phyloP scores from a whole-genome alignment of 2,888 invertebrate genomes.

The Polyommatus icarus region DNA sequence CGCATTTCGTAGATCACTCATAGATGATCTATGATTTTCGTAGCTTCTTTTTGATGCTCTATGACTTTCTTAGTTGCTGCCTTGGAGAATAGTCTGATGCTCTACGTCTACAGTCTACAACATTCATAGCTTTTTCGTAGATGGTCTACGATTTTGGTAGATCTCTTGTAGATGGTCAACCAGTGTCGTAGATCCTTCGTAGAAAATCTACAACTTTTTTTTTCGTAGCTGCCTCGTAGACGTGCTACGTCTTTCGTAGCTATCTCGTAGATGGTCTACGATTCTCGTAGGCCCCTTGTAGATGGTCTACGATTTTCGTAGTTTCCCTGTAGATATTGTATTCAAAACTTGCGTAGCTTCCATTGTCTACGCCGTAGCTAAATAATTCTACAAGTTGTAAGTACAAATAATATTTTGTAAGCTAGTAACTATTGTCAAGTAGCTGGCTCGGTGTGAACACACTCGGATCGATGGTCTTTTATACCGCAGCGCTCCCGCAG shows the following conservation, averaged over 20 bases:
- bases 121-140: too few relatives aligned
- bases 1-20: too few relatives aligned
- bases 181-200: not conserved
- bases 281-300: too few relatives aligned
- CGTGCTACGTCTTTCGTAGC: not conserved
- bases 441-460: constrained; percentile 47
- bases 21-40: too few relatives aligned
- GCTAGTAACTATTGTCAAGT: constrained; percentile 38
- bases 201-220: not conserved
- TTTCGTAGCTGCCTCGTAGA: not conserved
- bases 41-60: not conserved
- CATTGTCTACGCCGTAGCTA: too few relatives aligned
- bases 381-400: not conserved
- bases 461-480: constrained; percentile 60
- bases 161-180: not conserved
- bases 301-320: too few relatives aligned
- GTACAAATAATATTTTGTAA: not conserved
- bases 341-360: too few relatives aligned
- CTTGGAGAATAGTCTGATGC: not conserved
- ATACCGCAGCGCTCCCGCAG: constrained; percentile 57
- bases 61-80: not conserved
- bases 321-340: too few relatives aligned
- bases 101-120: too few relatives aligned
- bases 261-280: not conserved
- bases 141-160: too few relatives aligned